A percentile compares a stretch with the other conserved stretches of the same genome.
These are phyloP conservation scores for Drosophila mauritiana DNA, from an alignment of 1,140 invertebrate genomes.

Conservation along the genomic window DNA sequence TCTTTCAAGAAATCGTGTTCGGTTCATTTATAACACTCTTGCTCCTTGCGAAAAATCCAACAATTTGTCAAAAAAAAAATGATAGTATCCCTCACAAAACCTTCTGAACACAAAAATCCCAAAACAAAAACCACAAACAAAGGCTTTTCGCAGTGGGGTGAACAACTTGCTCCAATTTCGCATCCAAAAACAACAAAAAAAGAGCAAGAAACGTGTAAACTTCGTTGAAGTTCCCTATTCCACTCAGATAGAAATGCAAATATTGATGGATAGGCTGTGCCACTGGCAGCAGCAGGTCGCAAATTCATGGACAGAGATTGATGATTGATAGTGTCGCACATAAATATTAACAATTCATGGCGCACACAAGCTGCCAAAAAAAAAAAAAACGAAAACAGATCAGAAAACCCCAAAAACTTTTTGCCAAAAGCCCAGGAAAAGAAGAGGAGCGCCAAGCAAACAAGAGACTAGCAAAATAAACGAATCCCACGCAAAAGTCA, in stretches of 20 bases:
- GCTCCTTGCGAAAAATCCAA: neutral
- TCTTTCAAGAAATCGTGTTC: slow-evolving; percentile 27
- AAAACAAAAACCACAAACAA: slow-evolving; percentile 42
- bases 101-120: slow-evolving; percentile 10
- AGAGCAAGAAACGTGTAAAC: slow-evolving; percentile 30
- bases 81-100: slow-evolving; percentile 15
- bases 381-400: slow-evolving; percentile 8
- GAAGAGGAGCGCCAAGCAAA: slow-evolving; percentile 9
- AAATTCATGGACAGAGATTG: slow-evolving; percentile 57
- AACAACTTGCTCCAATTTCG: slow-evolving; percentile 36
- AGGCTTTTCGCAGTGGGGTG: slow-evolving; percentile 9
- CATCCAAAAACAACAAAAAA: neutral
- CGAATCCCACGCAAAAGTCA: slow-evolving; percentile 67
- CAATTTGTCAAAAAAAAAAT: slow-evolving; percentile 52
- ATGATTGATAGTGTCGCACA: slow-evolving; percentile 75
- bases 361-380: slow-evolving; percentile 55
- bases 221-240: slow-evolving; percentile 32
- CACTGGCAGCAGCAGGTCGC: slow-evolving; percentile 25
- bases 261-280: slow-evolving; percentile 63
- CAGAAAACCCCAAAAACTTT: slow-evolving; percentile 24
- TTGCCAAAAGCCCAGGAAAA: slow-evolving; percentile 19
- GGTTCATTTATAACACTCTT: slow-evolving; percentile 37
- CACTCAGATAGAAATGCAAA: slow-evolving; percentile 57
- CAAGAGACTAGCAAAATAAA: slow-evolving; percentile 35
- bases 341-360: slow-evolving; percentile 79